Evolutionary conservation across 2,888 invertebrate species (phyloP).

Genomic region (Apodemia duryi): DNA sequence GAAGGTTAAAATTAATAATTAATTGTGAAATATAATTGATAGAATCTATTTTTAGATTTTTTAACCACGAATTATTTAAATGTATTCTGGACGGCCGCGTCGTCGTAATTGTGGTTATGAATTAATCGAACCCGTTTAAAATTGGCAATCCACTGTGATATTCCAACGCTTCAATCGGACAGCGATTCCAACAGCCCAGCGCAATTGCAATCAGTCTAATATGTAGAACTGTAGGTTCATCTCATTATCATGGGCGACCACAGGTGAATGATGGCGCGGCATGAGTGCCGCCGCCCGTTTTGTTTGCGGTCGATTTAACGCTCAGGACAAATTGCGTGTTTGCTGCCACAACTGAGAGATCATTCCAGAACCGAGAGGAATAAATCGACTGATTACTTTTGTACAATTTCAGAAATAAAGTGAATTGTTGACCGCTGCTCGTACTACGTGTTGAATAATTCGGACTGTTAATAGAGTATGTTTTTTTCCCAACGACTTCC

Average conservation of each 20-base stretch:
- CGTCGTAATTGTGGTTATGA: conserved; percentile 33
- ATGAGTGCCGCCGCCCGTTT: conserved; percentile 61
- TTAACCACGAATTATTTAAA: conserved; percentile 28
- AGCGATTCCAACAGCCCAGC: conserved; percentile 37
- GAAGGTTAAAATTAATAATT: too few relatives aligned
- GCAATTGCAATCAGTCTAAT: conserved; percentile 76
- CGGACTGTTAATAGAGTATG: not conserved
- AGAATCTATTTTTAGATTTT: conserved; percentile 16
- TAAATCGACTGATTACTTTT: conserved; percentile 61
- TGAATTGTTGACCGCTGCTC: conserved; percentile 27
- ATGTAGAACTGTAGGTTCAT: conserved; percentile 75
- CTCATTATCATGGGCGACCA: conserved; percentile 77
- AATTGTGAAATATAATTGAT: not conserved
- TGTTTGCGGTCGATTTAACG: conserved; percentile 79
- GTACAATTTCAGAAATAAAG: conserved; percentile 53
- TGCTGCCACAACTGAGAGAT: conserved; percentile 66
- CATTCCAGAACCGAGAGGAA: conserved; percentile 58
- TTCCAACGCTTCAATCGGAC: conserved; percentile 50
- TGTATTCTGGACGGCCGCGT: conserved; percentile 22
- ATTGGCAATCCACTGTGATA: conserved; percentile 34
- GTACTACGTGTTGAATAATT: conserved; percentile 9
- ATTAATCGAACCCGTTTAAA: conserved; percentile 38
- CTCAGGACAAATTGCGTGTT: conserved; percentile 76
- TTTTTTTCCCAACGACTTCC: not conserved
- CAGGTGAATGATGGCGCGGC: conserved; percentile 75